Conservation (phyloP, 2,888 invertebrate species). For the Dolichomitus sp. region DNA sequence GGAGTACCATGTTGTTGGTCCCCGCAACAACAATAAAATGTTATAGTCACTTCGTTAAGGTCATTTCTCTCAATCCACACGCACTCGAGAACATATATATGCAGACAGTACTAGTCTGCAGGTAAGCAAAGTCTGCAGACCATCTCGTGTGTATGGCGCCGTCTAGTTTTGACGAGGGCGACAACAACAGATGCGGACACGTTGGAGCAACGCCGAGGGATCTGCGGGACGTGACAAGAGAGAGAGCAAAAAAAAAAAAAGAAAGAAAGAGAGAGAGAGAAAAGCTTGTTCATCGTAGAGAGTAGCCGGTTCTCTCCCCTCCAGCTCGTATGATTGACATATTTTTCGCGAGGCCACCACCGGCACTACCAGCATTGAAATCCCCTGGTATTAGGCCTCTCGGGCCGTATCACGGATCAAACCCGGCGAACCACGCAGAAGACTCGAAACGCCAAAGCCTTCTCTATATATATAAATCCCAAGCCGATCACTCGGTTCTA, state of each 20-base stretch:
- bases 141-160: constrained; percentile 13
- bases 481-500: constrained; percentile 44
- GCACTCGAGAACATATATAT: neutral
- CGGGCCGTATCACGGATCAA: constrained; percentile 49
- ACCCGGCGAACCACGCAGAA: constrained; percentile 37
- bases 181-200: constrained; percentile 63
- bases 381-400: constrained; percentile 64
- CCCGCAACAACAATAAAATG: constrained; percentile 80
- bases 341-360: constrained; percentile 79
- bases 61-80: constrained; percentile 71
- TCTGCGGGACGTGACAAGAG: constrained; percentile 37
- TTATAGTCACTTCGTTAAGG: constrained; percentile 82
- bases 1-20: constrained; percentile 48
- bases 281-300: constrained; percentile 60
- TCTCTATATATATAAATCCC: constrained; percentile 13
- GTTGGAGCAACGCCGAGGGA: constrained; percentile 39
- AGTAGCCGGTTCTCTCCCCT: constrained; percentile 60
- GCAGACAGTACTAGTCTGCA: neutral
- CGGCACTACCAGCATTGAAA: constrained; percentile 61
- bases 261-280: constrained; percentile 42
- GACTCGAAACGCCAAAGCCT: constrained; percentile 52
- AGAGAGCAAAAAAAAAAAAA: constrained; percentile 37
- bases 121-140: constrained; percentile 23
- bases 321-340: constrained; percentile 81
- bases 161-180: constrained; percentile 53